Evolutionary conservation across 2,888 invertebrate species (phyloP), one percentile per base, ranked within the genome.

Genomic region (Ophion obscuratus): DNA sequence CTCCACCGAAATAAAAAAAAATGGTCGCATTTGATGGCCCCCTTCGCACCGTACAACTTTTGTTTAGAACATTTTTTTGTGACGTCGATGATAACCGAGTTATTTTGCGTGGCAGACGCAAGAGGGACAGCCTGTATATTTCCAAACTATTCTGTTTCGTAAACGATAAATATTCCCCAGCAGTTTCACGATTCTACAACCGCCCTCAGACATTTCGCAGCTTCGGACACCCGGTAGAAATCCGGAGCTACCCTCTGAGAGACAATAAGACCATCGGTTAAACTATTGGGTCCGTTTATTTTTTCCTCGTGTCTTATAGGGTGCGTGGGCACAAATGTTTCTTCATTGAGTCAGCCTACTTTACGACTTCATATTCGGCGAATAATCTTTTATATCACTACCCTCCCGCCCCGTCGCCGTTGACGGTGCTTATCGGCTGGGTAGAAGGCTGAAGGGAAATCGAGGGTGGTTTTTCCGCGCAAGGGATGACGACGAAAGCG

Each of bases 291-390:
- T 24, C 62, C 75, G n/a, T 64, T 80, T 57, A 27, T 66, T 27
- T 71, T 14, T 9, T 70, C 20, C 68, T 71, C 71, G 66, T 73
- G 75, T 24, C 31, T n/a, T 9, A 17, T 31, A 31, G 44, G 67
- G 53, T 53, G 57, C 27, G 66, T 27, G 17, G 53, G 27, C 40
- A 20, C 44, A 68, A 80, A 85, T 76, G 67, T 68, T 83, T 31
- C 53, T 77, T 71, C 75, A 82, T 85, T 71, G 82, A 79, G 82
- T 82, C 82, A 85, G 71, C 82, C 61, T 80, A 80, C 68, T 83
- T 85, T 83, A 83, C 82, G 83, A 83, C 75, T 85, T 80, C 76
- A 85, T 85, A 80, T 80, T 76, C 67, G 27, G 79, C 17, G 61
- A 76, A 83, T 80, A 44, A 61, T 85, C 79, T 85, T 76, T 47